A percentile compares a stretch with the other conserved stretches of the same genome.
Evolutionary conservation across 2,113 vertebrate species (phyloP).

Genomic region (Plotosus lineatus): DNA sequence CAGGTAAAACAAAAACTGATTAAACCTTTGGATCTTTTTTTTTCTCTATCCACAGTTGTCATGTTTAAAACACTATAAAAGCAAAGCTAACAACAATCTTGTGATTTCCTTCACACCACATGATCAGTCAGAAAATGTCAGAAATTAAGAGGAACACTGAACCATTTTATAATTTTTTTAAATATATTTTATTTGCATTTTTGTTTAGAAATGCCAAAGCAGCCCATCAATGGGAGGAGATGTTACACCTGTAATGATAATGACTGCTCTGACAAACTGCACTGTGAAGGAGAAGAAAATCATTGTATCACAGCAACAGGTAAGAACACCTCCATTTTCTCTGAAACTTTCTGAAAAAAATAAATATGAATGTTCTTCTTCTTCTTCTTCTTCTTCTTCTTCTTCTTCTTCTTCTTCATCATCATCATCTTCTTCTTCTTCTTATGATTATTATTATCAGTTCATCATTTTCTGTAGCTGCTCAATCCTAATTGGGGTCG

Average conservation of each 20-base stretch:
- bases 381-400: no score
- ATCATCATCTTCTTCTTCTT: no score
- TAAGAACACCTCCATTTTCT: not conserved
- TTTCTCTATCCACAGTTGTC: not conserved
- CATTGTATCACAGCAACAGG: not conserved
- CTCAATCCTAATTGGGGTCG: no score
- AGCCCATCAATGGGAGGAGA: not conserved
- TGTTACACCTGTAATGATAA: slow-evolving; percentile 41
- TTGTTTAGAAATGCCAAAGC: not conserved
- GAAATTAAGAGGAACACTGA: not conserved
- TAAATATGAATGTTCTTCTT: not conserved
- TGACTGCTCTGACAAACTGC: slow-evolving; percentile 36
- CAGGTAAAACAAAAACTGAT: slow-evolving; percentile 4
- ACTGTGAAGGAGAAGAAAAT: slow-evolving; percentile 5
- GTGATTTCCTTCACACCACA: not conserved
- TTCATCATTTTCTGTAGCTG: no score
- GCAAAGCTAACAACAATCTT: not conserved
- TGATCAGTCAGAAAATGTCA: not conserved
- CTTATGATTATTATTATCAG: no score
- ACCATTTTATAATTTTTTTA: no score
- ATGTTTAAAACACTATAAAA: not conserved
- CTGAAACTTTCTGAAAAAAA: not conserved
- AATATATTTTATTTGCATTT: not conserved
- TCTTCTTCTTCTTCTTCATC: no score
- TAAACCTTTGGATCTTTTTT: not conserved